Evolutionary conservation across 1,140 invertebrate genomes (phyloP).

Genomic region (Arion vulgaris): DNA sequence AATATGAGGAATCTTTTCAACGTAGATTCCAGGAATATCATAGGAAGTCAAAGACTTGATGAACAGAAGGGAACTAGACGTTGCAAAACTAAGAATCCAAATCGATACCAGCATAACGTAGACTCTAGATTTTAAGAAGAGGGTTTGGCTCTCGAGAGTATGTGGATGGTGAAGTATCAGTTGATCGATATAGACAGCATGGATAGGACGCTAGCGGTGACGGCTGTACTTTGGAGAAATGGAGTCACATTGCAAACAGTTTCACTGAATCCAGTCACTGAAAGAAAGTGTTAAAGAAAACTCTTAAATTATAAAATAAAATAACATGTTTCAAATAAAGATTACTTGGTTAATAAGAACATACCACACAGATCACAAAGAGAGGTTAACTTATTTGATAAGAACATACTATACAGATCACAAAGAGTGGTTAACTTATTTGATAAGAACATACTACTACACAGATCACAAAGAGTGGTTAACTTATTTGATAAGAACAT

Average conservation of each 20-base stretch:
- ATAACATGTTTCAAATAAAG: no score
- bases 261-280: conserved; percentile 86
- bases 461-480: no score
- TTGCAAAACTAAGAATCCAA: conserved; percentile 50
- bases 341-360: no score
- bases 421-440: no score
- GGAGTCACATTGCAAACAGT: conserved; percentile 76
- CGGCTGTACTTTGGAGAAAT: conserved; percentile 62
- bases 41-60: conserved; percentile 46
- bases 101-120: conserved; percentile 47
- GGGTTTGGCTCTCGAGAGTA: conserved; percentile 54
- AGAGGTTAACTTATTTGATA: no score
- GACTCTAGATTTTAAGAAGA: conserved; percentile 53
- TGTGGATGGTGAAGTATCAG: conserved; percentile 61
- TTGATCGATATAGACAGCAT: conserved; percentile 68
- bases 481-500: no score
- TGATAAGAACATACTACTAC: no score
- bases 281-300: not conserved
- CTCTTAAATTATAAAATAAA: no score
- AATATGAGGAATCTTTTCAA: no score
- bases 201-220: conserved; percentile 65
- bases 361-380: no score
- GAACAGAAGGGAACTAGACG: conserved; percentile 49
- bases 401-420: no score
- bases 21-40: conserved; percentile 42